Evolutionary conservation across 2,797 vertebrate species (phyloP), one percentile per base, ranked within the genome.

Genomic region (Sciurus vulgaris): DNA sequence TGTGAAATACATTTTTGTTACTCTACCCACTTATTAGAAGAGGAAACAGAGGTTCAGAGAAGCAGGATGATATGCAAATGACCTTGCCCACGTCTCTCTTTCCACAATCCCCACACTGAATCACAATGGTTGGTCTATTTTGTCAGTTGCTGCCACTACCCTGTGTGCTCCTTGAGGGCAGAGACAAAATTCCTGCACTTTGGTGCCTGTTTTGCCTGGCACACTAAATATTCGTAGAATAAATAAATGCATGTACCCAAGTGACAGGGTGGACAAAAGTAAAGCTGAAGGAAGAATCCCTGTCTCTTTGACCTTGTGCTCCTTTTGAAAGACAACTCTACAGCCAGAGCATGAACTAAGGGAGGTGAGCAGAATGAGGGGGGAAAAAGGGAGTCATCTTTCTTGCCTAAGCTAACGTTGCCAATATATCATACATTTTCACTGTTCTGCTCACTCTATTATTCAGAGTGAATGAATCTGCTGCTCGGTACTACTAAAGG

Each of bases 361-460:
- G 54, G 65, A 79, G 26, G 17, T 24, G 0, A 33, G 13, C 7
- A 38, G 63, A 59, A 28, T 26, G 26, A 22, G 13, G 4, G 0
- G 81, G 85, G 72, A 95, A 17, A 14, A 74, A 86, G 59, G 86
- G 91, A 94, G 30, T 56, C 56, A 81, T 92, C 41, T 94, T 82
- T 82, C 67, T 88, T 87, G 54, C 61, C 88, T 86, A 87, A 74
- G 91, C n/a, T 70, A 82, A 96, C 61, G 51, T 30, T 88, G 84
- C 59, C 1, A 5, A 59, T 93, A 1, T 72, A 85, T 91, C 67
- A 91, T 35, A 47, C 63, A 47, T 95, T 93, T 78, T 82, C 56
- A 47, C 84, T 30, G 56, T 89, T 85, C 56, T 38, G 59, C 87
- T 94, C 70, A 54, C 67, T 91, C 85, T 91, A 33, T 97, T 97